Evolutionary conservation across 2,888 invertebrate species (phyloP).

Genomic region (Agelastica alni): DNA sequence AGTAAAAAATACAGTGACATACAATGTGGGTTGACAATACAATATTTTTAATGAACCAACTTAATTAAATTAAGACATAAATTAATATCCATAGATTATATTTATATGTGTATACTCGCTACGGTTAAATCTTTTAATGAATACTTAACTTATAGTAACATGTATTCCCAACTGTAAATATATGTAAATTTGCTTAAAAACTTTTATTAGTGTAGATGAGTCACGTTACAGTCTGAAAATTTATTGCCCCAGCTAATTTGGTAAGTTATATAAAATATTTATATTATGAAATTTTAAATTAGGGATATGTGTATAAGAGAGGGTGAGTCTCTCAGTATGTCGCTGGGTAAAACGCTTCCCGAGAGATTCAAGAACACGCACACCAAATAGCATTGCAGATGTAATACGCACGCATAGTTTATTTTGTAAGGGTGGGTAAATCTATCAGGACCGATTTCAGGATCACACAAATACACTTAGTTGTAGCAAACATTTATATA

Average conservation of each 20-base stretch:
- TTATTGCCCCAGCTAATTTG: slow-evolving; percentile 34
- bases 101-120: too few relatives aligned
- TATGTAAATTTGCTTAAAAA: too few relatives aligned
- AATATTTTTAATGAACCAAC: too few relatives aligned
- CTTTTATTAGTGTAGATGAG: slow-evolving; percentile 24
- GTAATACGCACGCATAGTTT: slow-evolving; percentile 51
- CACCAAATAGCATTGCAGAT: slow-evolving; percentile 50
- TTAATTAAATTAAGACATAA: too few relatives aligned
- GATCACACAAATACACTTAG: too few relatives aligned
- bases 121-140: too few relatives aligned
- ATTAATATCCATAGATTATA: too few relatives aligned
- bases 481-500: too few relatives aligned
- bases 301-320: slow-evolving; percentile 31
- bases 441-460: slow-evolving; percentile 18
- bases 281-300: slow-evolving; percentile 34
- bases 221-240: slow-evolving; percentile 24
- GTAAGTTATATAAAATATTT: slow-evolving; percentile 34
- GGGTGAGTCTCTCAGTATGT: slow-evolving; percentile 30
- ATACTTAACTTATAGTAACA: too few relatives aligned
- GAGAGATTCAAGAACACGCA: slow-evolving; percentile 44
- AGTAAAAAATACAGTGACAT: too few relatives aligned
- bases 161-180: too few relatives aligned
- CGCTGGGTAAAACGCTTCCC: slow-evolving; percentile 34
- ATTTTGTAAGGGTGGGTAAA: slow-evolving; percentile 43
- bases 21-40: too few relatives aligned